Conservation (phyloP, 2,888 invertebrate species). For the Sesamia inferens region DNA sequence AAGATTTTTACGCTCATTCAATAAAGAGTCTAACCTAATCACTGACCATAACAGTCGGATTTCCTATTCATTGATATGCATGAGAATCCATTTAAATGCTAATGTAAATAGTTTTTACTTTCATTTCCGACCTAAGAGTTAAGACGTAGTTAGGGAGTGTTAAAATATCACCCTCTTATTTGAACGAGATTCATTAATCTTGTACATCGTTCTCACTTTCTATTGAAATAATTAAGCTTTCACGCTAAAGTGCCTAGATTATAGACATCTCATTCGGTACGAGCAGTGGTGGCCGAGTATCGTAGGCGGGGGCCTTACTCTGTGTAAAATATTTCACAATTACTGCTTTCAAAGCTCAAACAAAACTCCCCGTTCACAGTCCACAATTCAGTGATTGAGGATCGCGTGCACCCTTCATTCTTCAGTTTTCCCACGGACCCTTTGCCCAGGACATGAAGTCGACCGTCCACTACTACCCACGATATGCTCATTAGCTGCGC, state of each 20-base stretch:
- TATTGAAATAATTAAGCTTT: neutral
- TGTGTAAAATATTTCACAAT: too few species aligned
- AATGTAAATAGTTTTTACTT: conserved; percentile 53
- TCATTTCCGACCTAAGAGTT: conserved; percentile 39
- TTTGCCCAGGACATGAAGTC: conserved; percentile 23
- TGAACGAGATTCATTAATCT: conserved; percentile 12
- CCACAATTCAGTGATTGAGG: conserved; percentile 15
- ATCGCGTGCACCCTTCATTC: conserved; percentile 25
- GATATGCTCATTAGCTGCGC: neutral
- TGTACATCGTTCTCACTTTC: conserved; percentile 16
- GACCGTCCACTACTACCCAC: neutral
- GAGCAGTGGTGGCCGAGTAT: too few species aligned
- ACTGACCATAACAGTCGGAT: conserved; percentile 56
- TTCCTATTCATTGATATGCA: conserved; percentile 74
- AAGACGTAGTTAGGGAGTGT: conserved; percentile 10
- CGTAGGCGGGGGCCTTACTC: too few species aligned
- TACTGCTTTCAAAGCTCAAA: too few species aligned
- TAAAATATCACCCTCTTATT: conserved; percentile 13
- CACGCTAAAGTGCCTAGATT: neutral
- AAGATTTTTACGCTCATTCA: conserved; percentile 51
- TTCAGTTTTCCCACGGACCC: conserved; percentile 44
- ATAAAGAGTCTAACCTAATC: conserved; percentile 21
- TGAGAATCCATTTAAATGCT: conserved; percentile 61
- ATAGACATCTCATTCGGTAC: neutral
- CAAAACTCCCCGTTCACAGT: neutral